Evolutionary conservation across 2,888 invertebrate genomes (phyloP).

Genomic region (Tenthredo mesomela): DNA sequence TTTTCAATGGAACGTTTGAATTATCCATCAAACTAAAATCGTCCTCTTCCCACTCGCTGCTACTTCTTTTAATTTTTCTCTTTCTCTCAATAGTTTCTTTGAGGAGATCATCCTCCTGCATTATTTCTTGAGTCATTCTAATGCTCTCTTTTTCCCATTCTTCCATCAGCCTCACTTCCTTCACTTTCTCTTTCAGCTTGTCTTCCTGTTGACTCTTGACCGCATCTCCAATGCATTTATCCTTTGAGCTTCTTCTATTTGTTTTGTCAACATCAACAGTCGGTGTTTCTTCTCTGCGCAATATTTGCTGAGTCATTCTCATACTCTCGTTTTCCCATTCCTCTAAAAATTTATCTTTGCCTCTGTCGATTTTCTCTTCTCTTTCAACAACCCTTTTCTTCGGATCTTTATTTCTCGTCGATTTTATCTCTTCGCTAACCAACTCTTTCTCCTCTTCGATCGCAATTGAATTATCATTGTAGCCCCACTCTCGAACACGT

Average conservation of each 20-base stretch:
- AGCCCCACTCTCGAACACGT: constrained; percentile 9
- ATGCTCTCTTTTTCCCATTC: constrained; percentile 66
- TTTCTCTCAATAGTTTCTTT: constrained; percentile 60
- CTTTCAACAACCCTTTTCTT: constrained; percentile 3
- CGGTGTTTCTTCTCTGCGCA: neutral
- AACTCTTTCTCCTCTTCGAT: constrained; percentile 17
- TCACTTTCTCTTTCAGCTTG: constrained; percentile 52
- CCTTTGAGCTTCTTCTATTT: constrained; percentile 17
- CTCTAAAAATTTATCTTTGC: constrained; percentile 8
- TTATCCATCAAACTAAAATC: constrained; percentile 68
- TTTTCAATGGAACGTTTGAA: constrained; percentile 69
- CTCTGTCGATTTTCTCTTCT: constrained; percentile 19
- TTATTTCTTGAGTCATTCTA: constrained; percentile 58
- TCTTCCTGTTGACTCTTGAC: constrained; percentile 3
- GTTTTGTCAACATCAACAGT: neutral
- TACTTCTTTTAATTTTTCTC: constrained; percentile 55
- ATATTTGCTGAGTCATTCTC: constrained; percentile 13
- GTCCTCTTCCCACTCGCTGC: constrained; percentile 66
- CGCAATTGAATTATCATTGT: constrained; percentile 1
- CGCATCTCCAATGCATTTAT: neutral
- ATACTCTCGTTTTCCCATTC: constrained; percentile 47
- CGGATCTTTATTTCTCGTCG: neutral
- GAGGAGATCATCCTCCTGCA: constrained; percentile 55
- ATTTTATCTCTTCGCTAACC: neutral
- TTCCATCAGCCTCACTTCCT: constrained; percentile 60